A percentile compares a stretch with the other conserved stretches of the same genome.
These are phyloP conservation scores for Vanacampus margaritifer DNA, from an alignment of 2,113 vertebrate genomes.

Conservation along the genomic window DNA sequence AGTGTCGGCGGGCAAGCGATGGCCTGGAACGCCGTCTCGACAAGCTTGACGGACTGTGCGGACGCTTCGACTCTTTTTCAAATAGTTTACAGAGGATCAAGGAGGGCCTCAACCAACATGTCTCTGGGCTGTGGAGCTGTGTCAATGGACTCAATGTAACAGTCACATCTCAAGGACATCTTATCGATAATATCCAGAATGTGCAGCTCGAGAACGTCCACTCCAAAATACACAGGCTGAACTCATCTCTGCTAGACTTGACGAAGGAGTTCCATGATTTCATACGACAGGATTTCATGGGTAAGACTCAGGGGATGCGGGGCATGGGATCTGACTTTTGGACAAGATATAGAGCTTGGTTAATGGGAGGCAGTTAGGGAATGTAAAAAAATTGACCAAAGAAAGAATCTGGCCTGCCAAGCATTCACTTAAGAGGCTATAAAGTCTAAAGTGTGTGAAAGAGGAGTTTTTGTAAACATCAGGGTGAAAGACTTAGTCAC, in stretches of 20 bases:
- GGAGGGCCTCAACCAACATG: constrained; percentile 80
- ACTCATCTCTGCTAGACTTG: constrained; percentile 77
- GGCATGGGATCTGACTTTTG: constrained; percentile 29
- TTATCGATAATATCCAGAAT: constrained; percentile 76
- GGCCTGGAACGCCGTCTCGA: constrained; percentile 76
- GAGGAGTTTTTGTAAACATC: constrained; percentile 35
- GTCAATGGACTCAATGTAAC: constrained; percentile 81
- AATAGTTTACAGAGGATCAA: constrained; percentile 78
- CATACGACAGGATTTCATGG: constrained; percentile 64
- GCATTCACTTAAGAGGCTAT: constrained; percentile 28
- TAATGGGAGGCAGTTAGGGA: constrained; percentile 23
- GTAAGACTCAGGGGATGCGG: constrained; percentile 37
- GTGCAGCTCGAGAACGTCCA: constrained; percentile 73
- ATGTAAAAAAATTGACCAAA: constrained; percentile 35
- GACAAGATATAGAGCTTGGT: constrained; percentile 6
- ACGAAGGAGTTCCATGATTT: constrained; percentile 73
- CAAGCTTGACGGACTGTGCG: constrained; percentile 82
- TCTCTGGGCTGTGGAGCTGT: constrained; percentile 82
- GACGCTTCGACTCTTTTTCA: constrained; percentile 75
- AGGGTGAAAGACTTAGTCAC: constrained; percentile 17
- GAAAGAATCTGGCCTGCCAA: constrained; percentile 37
- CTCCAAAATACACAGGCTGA: constrained; percentile 71
- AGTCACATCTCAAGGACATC: constrained; percentile 62
- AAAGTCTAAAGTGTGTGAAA: constrained; percentile 31
- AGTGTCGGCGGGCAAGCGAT: constrained; percentile 63